Percentiles rank a stretch among this genome's conserved stretches.
These are phyloP conservation scores for Pardalotus punctatus DNA, from an alignment of 2,113 vertebrate species.

Conservation along the genomic window DNA sequence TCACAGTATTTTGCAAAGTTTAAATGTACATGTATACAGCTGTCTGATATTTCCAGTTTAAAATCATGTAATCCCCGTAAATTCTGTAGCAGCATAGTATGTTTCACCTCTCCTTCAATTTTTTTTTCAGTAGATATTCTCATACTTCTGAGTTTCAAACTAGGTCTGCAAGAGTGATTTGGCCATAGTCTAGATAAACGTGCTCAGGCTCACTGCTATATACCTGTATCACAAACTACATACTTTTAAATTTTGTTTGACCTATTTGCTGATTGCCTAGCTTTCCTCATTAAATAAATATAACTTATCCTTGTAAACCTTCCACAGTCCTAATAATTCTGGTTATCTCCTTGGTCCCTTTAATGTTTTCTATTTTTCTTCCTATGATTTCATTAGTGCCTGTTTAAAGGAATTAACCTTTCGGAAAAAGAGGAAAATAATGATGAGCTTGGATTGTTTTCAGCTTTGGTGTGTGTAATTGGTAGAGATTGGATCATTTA, in stretches of 20 bases:
- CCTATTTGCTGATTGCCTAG: not conserved
- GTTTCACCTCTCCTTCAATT: not conserved
- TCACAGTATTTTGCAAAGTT: not conserved
- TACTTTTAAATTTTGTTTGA: not conserved
- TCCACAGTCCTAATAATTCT: not conserved
- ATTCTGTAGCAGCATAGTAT: not conserved
- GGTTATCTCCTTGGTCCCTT: not conserved
- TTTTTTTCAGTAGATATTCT: not conserved
- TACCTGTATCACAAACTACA: not conserved
- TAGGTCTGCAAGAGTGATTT: not conserved
- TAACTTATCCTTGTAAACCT: not conserved
- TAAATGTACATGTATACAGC: not conserved
- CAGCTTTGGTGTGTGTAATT: not conserved
- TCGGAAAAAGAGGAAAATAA: not conserved
- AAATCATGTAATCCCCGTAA: not conserved
- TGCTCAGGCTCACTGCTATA: not conserved
- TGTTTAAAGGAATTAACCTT: not conserved
- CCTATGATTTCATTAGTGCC: not conserved
- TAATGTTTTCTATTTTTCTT: not conserved
- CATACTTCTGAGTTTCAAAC: not conserved
- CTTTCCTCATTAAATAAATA: not conserved
- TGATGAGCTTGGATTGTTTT: not conserved
- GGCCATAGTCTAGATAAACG: not conserved
- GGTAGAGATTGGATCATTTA: not conserved
- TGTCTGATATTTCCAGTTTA: not conserved